phyloP scores from a whole-genome alignment of 2,888 invertebrate species.

The Thymelicus acteon region DNA sequence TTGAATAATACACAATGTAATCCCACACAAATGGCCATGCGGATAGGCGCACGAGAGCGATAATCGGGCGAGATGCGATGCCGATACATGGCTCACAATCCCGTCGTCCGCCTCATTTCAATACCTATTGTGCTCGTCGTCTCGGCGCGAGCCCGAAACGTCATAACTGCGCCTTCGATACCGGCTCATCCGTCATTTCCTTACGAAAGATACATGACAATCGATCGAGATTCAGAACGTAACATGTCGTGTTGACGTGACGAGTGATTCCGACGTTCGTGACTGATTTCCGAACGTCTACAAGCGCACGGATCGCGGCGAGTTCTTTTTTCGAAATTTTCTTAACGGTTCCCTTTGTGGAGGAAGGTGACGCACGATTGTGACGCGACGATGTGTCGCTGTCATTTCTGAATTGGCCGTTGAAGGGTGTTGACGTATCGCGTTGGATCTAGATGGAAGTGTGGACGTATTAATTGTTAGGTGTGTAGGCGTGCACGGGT shows the following conservation, averaged over 20 bases:
- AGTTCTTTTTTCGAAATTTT: conserved; percentile 65
- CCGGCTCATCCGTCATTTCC: conserved; percentile 74
- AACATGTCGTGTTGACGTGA: conserved; percentile 61
- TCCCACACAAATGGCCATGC: conserved; percentile 74
- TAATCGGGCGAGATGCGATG: conserved; percentile 72
- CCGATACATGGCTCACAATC: conserved; percentile 70
- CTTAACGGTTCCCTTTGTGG: conserved; percentile 52
- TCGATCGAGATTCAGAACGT: conserved; percentile 70
- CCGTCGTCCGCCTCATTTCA: conserved; percentile 68
- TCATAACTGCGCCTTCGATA: conserved; percentile 61
- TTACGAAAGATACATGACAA: conserved; percentile 72
- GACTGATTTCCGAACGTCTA: conserved; percentile 68
- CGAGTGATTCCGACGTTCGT: conserved; percentile 70
- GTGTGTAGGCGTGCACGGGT: conserved; percentile 57
- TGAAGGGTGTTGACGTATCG: conserved; percentile 74
- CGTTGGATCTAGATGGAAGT: conserved; percentile 71
- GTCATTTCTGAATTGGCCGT: conserved; percentile 74
- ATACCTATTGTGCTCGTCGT: conserved; percentile 71
- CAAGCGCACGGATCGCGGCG: conserved; percentile 53
- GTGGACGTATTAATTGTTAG: conserved; percentile 79
- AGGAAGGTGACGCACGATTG: conserved; percentile 65
- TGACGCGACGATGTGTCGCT: conserved; percentile 71
- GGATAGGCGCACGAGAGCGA: conserved; percentile 70
- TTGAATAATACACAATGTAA: conserved; percentile 74
- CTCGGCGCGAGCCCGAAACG: conserved; percentile 56